Evolutionary conservation across 2,888 invertebrate species (phyloP).

Genomic region (Cerastis rubricosa): DNA sequence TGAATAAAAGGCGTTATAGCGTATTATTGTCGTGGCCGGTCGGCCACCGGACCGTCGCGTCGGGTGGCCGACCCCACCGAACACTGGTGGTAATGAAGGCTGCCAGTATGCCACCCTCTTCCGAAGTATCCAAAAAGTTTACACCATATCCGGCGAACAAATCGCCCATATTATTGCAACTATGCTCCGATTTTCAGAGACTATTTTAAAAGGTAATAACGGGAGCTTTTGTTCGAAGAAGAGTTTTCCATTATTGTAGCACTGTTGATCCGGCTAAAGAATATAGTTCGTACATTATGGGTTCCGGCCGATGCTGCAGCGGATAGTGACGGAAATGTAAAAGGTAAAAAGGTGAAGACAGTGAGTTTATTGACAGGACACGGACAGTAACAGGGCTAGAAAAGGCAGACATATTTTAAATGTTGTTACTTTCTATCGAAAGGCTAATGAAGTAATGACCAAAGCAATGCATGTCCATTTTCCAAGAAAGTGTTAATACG

Average conservation of each 20-base stretch:
- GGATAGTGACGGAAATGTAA: slow-evolving; percentile 10
- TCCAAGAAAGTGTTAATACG: background rate
- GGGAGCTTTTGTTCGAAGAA: slow-evolving; percentile 25
- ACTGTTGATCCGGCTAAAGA: slow-evolving; percentile 19
- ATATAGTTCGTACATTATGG: slow-evolving; percentile 31
- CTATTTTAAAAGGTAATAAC: slow-evolving; percentile 36
- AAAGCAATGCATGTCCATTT: background rate
- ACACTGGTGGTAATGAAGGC: slow-evolving; percentile 34
- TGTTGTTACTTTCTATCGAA: background rate
- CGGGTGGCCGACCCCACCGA: background rate
- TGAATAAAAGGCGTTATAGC: no score
- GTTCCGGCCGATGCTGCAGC: slow-evolving; percentile 7
- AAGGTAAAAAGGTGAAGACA: background rate
- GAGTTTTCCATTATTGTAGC: slow-evolving; percentile 26
- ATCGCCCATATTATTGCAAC: slow-evolving; percentile 38
- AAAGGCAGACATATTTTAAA: background rate
- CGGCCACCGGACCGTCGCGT: background rate
- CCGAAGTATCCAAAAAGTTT: slow-evolving; percentile 39
- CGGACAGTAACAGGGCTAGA: background rate
- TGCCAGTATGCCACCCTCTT: slow-evolving; percentile 22
- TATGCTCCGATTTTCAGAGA: slow-evolving; percentile 4
- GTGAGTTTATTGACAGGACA: background rate
- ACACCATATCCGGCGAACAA: slow-evolving; percentile 18
- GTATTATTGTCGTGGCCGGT: slow-evolving; percentile 27
- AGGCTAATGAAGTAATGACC: background rate